Evolutionary conservation across 2,797 vertebrate species (phyloP).

Genomic region (Pseudomugil tenellus): DNA sequence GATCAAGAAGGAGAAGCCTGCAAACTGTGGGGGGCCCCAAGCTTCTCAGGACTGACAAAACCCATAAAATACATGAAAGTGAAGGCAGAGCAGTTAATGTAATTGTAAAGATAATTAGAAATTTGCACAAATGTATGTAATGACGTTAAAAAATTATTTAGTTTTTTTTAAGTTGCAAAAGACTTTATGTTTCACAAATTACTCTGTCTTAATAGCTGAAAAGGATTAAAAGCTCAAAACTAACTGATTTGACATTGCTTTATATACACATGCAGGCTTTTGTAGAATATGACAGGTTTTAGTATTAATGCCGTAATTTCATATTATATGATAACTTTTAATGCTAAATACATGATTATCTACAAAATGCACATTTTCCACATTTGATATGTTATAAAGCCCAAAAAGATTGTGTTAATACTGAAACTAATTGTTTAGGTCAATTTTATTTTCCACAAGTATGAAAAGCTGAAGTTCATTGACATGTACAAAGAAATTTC

Average conservation of each 20-base stretch:
- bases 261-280: not conserved
- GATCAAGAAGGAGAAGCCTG: conserved; percentile 44
- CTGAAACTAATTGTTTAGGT: no score
- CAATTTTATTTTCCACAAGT: no score
- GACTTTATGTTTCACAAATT: not conserved
- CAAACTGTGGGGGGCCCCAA: conserved; percentile 35
- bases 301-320: no score
- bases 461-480: no score
- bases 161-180: not conserved
- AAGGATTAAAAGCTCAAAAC: not conserved
- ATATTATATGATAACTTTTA: no score
- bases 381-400: no score
- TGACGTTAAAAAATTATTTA: not conserved
- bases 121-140: not conserved
- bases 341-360: not conserved
- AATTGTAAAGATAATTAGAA: not conserved
- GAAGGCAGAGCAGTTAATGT: not conserved
- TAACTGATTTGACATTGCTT: not conserved
- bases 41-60: conserved; percentile 37
- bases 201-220: not conserved
- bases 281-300: no score
- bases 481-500: no score
- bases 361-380: not conserved
- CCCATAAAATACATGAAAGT: not conserved
- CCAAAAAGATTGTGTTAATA: no score